Evolutionary conservation across 2,113 vertebrate species (phyloP), one percentile per base, ranked within the genome.

Genomic region (Calidris pygmaea): DNA sequence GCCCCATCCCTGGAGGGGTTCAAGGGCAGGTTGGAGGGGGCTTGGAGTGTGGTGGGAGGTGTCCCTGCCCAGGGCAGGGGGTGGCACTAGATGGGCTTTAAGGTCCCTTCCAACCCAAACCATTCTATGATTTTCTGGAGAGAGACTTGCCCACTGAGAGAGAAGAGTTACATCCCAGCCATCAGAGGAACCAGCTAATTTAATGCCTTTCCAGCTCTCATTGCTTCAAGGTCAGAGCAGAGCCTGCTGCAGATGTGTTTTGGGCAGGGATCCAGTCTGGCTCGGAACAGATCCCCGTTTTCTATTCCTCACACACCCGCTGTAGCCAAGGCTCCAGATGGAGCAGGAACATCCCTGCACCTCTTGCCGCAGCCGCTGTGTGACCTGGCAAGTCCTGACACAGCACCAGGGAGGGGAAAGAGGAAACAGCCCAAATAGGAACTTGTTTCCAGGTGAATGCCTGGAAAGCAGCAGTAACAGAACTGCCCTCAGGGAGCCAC

Each of bases 141-240:
- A 47, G 86, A 81, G 73, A 91, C 21, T 12, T 67, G 37, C 59
- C 23, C 52, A 32, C 1, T 21, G 12, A 48, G 35, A 76, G 27
- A 70, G 8, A 70, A 30, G 16, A 81, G 43, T 55, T 32, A n/a
- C 37, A 79, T 52, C 32, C 62, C 47, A 70, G 3, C 22, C 50
- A 84, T 32, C 45, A 90, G 30, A 34, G 22, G 39, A 62, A 73
- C 1, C 7, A 43, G 27, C 41, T 63, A 10, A 81, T 90, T 86
- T 85, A 67, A 85, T 56, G 66, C 43, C 56, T 90, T 95, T 81
- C 60, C 65, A 81, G 72, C 37, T 95, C 90, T 90, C 53, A 37
- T 3, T 66, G 43, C 71, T 88, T 73, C 86, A 95, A 93, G 94
- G 72, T 90, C 83, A 95, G 60, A 89, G 60, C 68, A 59, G n/a